Evolutionary conservation across 1,140 invertebrate species (phyloP).

Genomic region (Trichoplusia ni): DNA sequence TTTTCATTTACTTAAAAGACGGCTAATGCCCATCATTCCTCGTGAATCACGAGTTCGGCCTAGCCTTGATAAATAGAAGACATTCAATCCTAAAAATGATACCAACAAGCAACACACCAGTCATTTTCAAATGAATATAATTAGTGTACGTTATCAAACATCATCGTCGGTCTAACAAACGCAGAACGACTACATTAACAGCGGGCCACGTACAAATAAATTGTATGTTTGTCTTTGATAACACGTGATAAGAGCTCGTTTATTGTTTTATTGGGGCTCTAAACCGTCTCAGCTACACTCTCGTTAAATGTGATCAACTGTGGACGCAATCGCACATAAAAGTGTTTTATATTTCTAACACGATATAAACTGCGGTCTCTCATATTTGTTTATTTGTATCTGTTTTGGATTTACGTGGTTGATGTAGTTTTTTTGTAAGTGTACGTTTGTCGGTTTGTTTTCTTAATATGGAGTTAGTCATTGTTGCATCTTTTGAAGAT

Average conservation of each 20-base stretch:
- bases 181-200: constrained; percentile 54
- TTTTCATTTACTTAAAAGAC: no score
- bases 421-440: no score
- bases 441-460: no score
- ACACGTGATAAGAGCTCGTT: constrained; percentile 69
- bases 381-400: constrained; percentile 19
- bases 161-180: constrained; percentile 73
- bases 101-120: not conserved
- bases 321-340: constrained; percentile 51
- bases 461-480: no score
- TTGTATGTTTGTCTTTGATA: constrained; percentile 76
- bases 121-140: not conserved
- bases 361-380: not conserved
- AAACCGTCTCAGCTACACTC: constrained; percentile 54
- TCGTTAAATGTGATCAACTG: constrained; percentile 50
- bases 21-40: no score
- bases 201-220: constrained; percentile 73
- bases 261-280: constrained; percentile 79
- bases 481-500: no score
- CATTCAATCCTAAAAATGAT: no score
- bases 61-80: no score
- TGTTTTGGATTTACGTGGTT: no score
- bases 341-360: constrained; percentile 38
- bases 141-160: constrained; percentile 47
- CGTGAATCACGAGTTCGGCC: no score